These are phyloP conservation scores for Pherbina coryleti DNA, from an alignment of 2,888 invertebrate genomes.

Conservation along the genomic window DNA sequence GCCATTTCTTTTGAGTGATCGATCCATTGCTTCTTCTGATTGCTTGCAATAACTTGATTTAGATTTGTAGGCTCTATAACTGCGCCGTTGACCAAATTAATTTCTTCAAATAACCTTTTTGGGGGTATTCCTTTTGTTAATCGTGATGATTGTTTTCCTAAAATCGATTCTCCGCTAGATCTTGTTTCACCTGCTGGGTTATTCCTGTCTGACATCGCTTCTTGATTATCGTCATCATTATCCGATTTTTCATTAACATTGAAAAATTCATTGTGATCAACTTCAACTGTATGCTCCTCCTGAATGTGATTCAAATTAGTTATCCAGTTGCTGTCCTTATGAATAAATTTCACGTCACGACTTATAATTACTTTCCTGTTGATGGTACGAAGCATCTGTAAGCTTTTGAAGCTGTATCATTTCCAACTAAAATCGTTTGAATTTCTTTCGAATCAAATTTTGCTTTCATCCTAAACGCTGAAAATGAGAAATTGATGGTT, in stretches of 20 bases:
- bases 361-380: neutral
- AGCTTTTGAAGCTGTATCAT: neutral
- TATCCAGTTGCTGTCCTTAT: constrained; percentile 6
- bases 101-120: constrained; percentile 19
- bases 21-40: constrained; percentile 18
- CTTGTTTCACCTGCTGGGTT: neutral
- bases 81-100: neutral
- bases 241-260: constrained; percentile 2
- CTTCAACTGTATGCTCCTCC: neutral
- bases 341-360: neutral
- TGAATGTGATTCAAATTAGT: constrained; percentile 9
- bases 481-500: neutral
- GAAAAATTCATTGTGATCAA: neutral
- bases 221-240: neutral
- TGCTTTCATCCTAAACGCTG: neutral
- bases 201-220: neutral
- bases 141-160: constrained; percentile 2
- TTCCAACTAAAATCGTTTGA: neutral
- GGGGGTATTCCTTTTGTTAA: constrained; percentile 14
- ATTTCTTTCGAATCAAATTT: neutral
- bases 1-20: constrained; percentile 6
- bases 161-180: neutral
- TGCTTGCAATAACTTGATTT: constrained; percentile 13
- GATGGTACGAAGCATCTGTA: neutral
- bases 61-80: constrained; percentile 17